Base-by-base conservation (phyloP, 2,797 vertebrate genomes). In the Leuciscus waleckii region DNA sequence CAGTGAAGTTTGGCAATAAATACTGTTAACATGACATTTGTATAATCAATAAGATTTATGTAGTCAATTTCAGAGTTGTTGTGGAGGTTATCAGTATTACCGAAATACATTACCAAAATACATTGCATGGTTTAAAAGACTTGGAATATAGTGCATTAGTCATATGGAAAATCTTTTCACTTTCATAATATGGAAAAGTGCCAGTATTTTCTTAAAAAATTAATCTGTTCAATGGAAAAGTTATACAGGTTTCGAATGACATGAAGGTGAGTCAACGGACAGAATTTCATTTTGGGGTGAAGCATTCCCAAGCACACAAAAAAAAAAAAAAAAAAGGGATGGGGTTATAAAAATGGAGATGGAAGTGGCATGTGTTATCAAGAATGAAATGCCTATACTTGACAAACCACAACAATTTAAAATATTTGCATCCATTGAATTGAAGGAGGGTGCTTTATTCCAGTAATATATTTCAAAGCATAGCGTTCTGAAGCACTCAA, bases 321-420 rank as follows among this genome's bases (percentile, higher is more conserved):
- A 17, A 43, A 35, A 54, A 21, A 23, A 56, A 51, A 83, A 82
- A 49, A 17, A 43, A 35, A n/a, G n/a, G n/a, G n/a, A n/a, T n/a
- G n/a, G n/a, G n/a, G n/a, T n/a, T n/a, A n/a, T n/a, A n/a, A n/a
- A n/a, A n/a, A n/a, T n/a, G n/a, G n/a, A n/a, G n/a, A n/a, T n/a
- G n/a, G n/a, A n/a, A n/a, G n/a, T 67, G 37, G 69, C 49, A 46
- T 51, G 41, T 14, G 39, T 73, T 71, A 68, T 58, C n/a, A 69
- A 82, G 35, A 61, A 80, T 65, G 17, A 83, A 79, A 75, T 43
- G 21, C 70, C 58, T 37, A 76, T 49, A 69, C 29, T 76, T 76
- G n/a, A 83, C 76, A 58, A 83, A 77, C 80, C 85, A 71, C 83
- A 89, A 83, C 49, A 17, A 77, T 83, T 51, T 49, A 9, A 87